Evolutionary conservation across 2,797 vertebrate species (phyloP).

Genomic region (Hippocampus kuda): DNA sequence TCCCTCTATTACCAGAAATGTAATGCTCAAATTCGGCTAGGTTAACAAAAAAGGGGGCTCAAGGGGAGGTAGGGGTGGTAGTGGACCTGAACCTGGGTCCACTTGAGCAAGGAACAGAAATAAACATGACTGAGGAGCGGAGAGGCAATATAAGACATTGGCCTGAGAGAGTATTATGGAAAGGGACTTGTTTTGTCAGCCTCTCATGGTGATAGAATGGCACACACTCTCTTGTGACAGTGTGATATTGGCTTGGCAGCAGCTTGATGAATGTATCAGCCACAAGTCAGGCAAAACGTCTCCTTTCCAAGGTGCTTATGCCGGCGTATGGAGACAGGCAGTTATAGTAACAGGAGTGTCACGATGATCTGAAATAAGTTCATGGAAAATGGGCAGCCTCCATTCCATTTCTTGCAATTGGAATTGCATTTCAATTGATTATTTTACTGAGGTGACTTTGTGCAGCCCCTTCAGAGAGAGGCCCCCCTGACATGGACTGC

Average conservation of each 20-base stretch:
- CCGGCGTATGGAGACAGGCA: conserved; percentile 36
- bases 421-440: conserved; percentile 38
- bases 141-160: conserved; percentile 57
- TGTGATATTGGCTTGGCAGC: conserved; percentile 65
- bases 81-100: conserved; percentile 12
- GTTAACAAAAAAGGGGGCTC: conserved; percentile 19
- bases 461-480: conserved; percentile 24
- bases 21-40: conserved; percentile 17
- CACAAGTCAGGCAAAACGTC: conserved; percentile 57
- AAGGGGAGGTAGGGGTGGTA: conserved; percentile 3
- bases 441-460: conserved; percentile 55
- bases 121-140: conserved; percentile 50
- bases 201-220: conserved; percentile 69
- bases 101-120: conserved; percentile 45
- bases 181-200: conserved; percentile 69
- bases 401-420: conserved; percentile 37
- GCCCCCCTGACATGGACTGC: not conserved
- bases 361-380: conserved; percentile 52
- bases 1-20: conserved; percentile 18
- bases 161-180: conserved; percentile 61
- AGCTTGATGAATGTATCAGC: conserved; percentile 72
- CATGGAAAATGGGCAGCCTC: conserved; percentile 45
- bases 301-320: conserved; percentile 54
- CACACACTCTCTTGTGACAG: conserved; percentile 66
- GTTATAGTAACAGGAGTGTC: conserved; percentile 41